phyloP scores from a whole-genome alignment of 2,113 vertebrate genomes.

The Vireo altiloquus region DNA sequence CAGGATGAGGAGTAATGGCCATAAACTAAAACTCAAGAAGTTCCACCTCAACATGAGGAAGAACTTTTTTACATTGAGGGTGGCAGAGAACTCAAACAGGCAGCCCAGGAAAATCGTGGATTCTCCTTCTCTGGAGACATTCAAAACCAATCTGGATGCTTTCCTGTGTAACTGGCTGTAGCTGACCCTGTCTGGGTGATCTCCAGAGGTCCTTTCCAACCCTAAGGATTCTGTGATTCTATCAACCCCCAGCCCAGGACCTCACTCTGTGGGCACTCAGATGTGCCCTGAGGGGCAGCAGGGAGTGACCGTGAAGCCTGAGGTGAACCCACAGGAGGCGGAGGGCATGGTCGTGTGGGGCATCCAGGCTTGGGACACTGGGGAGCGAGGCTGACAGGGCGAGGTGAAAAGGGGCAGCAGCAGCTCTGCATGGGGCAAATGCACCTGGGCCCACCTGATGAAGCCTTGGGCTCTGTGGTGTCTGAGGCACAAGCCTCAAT shows the following conservation, averaged over 20 bases:
- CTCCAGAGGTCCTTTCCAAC: background rate
- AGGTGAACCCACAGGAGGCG: rapidly evolving
- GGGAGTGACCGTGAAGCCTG: rapidly evolving
- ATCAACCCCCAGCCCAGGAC: background rate
- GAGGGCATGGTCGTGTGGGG: rapidly evolving
- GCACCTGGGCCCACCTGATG: background rate
- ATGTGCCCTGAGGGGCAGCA: background rate
- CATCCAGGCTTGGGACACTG: background rate
- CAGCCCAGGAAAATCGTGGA: background rate
- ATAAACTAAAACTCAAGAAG: background rate
- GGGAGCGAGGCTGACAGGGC: rapidly evolving
- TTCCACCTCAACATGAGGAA: background rate
- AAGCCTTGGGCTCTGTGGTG: background rate
- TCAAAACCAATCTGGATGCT: rapidly evolving
- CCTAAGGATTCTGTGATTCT: background rate
- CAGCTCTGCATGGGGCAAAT: background rate
- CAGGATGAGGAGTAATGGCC: background rate
- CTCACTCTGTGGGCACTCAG: rapidly evolving
- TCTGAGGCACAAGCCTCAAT: background rate
- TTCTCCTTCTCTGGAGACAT: background rate
- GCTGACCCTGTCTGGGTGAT: background rate
- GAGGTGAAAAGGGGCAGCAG: background rate
- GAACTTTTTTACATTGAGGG: background rate
- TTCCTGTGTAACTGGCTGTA: background rate
- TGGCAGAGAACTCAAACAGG: background rate